phyloP scores from a whole-genome alignment of 2,113 vertebrate genomes.

The Planiliza haematocheilus region DNA sequence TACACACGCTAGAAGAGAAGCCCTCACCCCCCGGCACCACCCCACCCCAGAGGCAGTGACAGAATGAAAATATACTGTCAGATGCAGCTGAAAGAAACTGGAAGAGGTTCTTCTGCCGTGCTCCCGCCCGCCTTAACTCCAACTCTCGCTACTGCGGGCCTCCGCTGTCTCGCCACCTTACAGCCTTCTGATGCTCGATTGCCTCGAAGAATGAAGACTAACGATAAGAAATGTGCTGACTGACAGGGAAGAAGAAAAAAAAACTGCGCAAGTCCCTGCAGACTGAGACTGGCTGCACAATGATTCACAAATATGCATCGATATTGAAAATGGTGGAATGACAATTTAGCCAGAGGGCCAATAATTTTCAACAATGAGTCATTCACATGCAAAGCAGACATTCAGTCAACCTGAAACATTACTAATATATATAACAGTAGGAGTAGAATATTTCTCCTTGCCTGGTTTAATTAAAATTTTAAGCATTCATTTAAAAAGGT shows the following conservation, averaged over 20 bases:
- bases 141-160: constrained; percentile 35
- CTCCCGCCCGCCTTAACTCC: constrained; percentile 42
- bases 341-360: constrained; percentile 24
- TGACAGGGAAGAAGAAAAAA: constrained; percentile 33
- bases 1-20: constrained; percentile 28
- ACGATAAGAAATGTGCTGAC: constrained; percentile 46
- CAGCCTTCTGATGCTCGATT: constrained; percentile 30
- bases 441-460: constrained; percentile 41
- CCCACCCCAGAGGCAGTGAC: constrained; percentile 28
- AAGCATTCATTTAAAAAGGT: constrained; percentile 41
- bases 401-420: constrained; percentile 46
- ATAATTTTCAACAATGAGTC: constrained; percentile 27
- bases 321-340: constrained; percentile 43
- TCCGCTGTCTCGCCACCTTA: constrained; percentile 27
- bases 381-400: constrained; percentile 28
- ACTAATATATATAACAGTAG: constrained; percentile 25
- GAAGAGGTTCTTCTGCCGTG: constrained; percentile 27
- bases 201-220: constrained; percentile 25
- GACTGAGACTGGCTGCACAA: constrained; percentile 6
- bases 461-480: constrained; percentile 51
- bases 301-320: constrained; percentile 24
- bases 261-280: constrained; percentile 25
- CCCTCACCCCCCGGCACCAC: background rate
- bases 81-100: constrained; percentile 49
- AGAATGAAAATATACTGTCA: constrained; percentile 50